Evolutionary conservation across 1,140 invertebrate species (phyloP).

Genomic region (Halyomorpha halys): DNA sequence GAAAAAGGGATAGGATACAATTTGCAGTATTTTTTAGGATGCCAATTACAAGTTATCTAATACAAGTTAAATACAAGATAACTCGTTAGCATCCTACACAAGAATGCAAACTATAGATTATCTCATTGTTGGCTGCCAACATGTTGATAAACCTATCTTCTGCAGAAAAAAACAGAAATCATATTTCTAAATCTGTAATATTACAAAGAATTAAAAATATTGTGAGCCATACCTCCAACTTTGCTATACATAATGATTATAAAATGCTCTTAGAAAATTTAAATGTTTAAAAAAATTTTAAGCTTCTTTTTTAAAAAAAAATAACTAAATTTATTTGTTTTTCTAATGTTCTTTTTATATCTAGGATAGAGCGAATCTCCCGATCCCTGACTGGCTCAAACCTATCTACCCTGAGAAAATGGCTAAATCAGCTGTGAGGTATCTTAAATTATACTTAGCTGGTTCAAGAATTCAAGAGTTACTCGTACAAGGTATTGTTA

Average conservation of each 20-base stretch:
- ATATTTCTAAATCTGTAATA: too few relatives aligned
- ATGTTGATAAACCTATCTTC: too few relatives aligned
- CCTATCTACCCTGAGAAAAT: not conserved
- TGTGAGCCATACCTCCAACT: too few relatives aligned
- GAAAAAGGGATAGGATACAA: too few relatives aligned
- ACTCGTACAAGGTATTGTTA: not conserved
- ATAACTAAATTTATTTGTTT: not conserved
- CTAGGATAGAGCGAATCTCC: not conserved
- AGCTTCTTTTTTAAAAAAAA: not conserved
- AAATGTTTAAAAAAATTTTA: not conserved
- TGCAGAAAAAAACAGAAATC: too few relatives aligned
- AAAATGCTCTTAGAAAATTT: not conserved
- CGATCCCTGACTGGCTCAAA: not conserved
- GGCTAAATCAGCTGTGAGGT: not conserved
- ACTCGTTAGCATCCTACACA: too few relatives aligned
- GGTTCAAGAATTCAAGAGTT: not conserved
- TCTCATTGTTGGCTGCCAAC: too few relatives aligned
- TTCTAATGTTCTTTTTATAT: not conserved
- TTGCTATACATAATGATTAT: not conserved
- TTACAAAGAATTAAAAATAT: not conserved
- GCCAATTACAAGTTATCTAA: too few relatives aligned
- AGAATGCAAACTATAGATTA: too few relatives aligned
- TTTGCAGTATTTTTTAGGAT: too few relatives aligned
- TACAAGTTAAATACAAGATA: too few relatives aligned
- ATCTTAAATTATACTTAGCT: not conserved